phyloP scores from a whole-genome alignment of 2,888 invertebrate genomes.

The Drepana falcataria region DNA sequence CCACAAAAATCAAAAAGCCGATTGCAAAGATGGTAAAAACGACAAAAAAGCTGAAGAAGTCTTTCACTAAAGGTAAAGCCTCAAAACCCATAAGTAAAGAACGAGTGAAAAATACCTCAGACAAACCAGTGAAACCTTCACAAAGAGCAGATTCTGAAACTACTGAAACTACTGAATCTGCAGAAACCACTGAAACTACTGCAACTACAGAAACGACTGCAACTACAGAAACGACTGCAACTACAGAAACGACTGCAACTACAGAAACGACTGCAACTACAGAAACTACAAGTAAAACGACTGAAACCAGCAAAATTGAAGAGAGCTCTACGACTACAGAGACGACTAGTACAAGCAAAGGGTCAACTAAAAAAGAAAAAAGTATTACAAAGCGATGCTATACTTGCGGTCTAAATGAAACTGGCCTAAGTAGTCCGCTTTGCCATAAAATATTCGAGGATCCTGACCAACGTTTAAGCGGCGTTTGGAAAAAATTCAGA shows the following conservation, averaged over 20 bases:
- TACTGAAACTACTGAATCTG: not conserved
- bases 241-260: not conserved
- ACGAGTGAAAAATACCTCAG: too few relatives aligned
- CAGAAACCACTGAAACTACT: not conserved
- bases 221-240: not conserved
- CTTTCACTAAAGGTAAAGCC: too few relatives aligned
- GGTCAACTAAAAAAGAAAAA: not conserved
- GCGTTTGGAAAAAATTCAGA: slow-evolving; percentile 4
- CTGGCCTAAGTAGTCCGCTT: slow-evolving; percentile 10
- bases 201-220: not conserved
- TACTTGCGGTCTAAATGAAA: slow-evolving; percentile 27
- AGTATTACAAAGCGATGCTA: slow-evolving; percentile 19
- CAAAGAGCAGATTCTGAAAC: not conserved
- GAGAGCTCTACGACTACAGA: too few relatives aligned
- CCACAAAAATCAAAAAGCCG: too few relatives aligned
- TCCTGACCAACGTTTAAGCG: not conserved
- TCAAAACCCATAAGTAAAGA: too few relatives aligned
- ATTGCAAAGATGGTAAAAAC: too few relatives aligned
- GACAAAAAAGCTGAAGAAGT: too few relatives aligned
- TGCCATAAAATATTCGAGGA: slow-evolving; percentile 24
- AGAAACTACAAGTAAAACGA: not conserved
- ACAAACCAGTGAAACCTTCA: not conserved
- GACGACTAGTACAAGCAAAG: too few relatives aligned
- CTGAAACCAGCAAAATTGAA: too few relatives aligned
- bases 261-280: not conserved